Percentiles rank a stretch among this genome's conserved stretches.
These are phyloP conservation scores for Hypselothyrea guttata DNA, from an alignment of 2,888 invertebrate species.

Conservation along the genomic window DNA sequence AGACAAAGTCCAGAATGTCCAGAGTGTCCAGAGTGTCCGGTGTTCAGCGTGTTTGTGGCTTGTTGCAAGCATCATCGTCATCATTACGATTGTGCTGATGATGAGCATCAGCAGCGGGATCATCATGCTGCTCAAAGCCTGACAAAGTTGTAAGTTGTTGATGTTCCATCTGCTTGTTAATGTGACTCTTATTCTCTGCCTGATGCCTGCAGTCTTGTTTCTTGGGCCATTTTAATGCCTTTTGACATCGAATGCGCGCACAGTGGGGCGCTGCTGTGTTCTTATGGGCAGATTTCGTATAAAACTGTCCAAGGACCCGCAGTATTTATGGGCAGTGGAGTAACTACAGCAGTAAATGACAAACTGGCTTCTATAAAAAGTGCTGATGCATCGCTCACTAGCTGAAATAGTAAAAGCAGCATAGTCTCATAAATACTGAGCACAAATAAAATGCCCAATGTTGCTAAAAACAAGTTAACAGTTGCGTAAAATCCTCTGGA, in stretches of 20 bases:
- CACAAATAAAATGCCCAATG: no score
- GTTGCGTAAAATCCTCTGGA: no score
- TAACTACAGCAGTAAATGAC: constrained; percentile 4
- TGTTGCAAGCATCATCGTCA: constrained; percentile 18
- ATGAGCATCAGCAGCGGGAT: constrained; percentile 22
- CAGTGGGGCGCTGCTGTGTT: constrained; percentile 49
- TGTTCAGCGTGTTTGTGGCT: background rate
- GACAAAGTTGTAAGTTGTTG: constrained; percentile 75
- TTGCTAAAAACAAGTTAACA: no score
- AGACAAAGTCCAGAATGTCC: constrained; percentile 26
- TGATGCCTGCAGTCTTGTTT: no score
- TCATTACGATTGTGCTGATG: background rate
- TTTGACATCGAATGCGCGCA: constrained; percentile 37
- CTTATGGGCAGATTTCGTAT: constrained; percentile 18
- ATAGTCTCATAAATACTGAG: no score
- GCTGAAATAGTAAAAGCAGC: background rate
- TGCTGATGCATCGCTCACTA: no score
- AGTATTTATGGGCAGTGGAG: constrained; percentile 16
- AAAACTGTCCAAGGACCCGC: constrained; percentile 21
- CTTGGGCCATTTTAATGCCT: constrained; percentile 54
- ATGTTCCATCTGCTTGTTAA: constrained; percentile 62
- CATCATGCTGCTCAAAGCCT: constrained; percentile 33
- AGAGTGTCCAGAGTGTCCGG: constrained; percentile 23
- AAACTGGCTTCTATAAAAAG: constrained; percentile 1
- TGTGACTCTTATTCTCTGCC: constrained; percentile 43